A percentile compares a stretch with the other conserved stretches of the same genome.
These are phyloP conservation scores for Leptinotarsa haldemani DNA, from an alignment of 2,888 invertebrate species.

Conservation along the genomic window DNA sequence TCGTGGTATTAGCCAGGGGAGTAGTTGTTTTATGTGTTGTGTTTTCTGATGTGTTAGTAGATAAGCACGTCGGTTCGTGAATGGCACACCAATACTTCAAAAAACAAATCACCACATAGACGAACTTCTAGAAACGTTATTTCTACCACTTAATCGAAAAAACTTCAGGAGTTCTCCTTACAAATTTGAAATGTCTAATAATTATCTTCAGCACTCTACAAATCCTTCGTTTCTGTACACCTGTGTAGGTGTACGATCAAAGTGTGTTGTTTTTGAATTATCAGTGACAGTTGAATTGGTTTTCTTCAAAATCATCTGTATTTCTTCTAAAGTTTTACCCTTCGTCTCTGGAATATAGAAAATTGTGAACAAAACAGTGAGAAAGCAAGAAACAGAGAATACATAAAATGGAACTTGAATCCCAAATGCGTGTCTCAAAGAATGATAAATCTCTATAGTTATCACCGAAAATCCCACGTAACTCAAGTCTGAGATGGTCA, in stretches of 20 bases:
- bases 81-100: no score
- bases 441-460: slow-evolving; percentile 60
- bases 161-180: no score
- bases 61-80: no score
- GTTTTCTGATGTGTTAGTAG: no score
- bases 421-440: slow-evolving; percentile 52
- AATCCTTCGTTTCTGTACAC: background rate
- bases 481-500: slow-evolving; percentile 63
- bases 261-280: background rate
- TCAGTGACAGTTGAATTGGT: background rate
- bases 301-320: slow-evolving; percentile 47
- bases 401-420: slow-evolving; percentile 63
- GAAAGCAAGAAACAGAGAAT: slow-evolving; percentile 60
- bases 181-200: no score
- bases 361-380: slow-evolving; percentile 60
- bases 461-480: slow-evolving; percentile 62
- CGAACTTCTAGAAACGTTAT: no score
- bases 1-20: no score
- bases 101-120: no score
- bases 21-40: no score
- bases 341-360: slow-evolving; percentile 61
- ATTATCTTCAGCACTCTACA: background rate
- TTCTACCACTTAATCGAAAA: no score
- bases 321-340: slow-evolving; percentile 48
- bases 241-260: background rate